A percentile compares a stretch with the other conserved stretches of the same genome.
These are phyloP conservation scores for Calliphora vicina DNA, from an alignment of 1,140 invertebrate species.

Conservation along the genomic window DNA sequence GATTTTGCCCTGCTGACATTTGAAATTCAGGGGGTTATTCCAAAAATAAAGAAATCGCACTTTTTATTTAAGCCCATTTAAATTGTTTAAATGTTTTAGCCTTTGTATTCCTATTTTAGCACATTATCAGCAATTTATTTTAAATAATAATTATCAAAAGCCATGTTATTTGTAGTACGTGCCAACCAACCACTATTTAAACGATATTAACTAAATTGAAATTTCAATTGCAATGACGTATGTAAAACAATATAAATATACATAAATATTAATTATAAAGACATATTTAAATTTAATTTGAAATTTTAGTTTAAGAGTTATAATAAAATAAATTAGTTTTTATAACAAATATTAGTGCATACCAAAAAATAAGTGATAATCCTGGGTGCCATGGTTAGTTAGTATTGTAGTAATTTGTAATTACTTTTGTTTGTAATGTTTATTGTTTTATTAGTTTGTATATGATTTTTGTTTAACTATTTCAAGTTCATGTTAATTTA, in stretches of 20 bases:
- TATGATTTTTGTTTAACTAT: conserved; percentile 5
- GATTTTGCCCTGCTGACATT: too few species aligned
- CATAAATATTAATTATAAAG: too few species aligned
- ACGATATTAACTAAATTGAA: background rate
- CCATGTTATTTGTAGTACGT: background rate
- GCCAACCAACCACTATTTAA: background rate
- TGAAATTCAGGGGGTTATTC: too few species aligned
- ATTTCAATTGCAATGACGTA: background rate
- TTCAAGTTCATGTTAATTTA: conserved; percentile 15
- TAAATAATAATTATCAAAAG: background rate
- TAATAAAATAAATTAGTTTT: too few species aligned
- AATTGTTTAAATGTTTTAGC: too few species aligned
- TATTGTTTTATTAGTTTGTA: background rate
- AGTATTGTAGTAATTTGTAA: background rate
- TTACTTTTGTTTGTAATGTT: background rate
- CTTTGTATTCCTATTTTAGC: too few species aligned
- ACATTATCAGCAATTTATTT: background rate
- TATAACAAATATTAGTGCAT: too few species aligned
- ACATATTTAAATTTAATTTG: too few species aligned
- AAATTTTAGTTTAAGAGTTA: too few species aligned
- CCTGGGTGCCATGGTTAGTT: conserved; percentile 52
- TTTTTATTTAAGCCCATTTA: too few species aligned
- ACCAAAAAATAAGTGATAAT: conserved; percentile 60
- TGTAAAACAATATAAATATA: too few species aligned
- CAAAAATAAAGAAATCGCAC: too few species aligned